Evolutionary conservation across 2,888 invertebrate species (phyloP).

Genomic region (Volucella zonaria): DNA sequence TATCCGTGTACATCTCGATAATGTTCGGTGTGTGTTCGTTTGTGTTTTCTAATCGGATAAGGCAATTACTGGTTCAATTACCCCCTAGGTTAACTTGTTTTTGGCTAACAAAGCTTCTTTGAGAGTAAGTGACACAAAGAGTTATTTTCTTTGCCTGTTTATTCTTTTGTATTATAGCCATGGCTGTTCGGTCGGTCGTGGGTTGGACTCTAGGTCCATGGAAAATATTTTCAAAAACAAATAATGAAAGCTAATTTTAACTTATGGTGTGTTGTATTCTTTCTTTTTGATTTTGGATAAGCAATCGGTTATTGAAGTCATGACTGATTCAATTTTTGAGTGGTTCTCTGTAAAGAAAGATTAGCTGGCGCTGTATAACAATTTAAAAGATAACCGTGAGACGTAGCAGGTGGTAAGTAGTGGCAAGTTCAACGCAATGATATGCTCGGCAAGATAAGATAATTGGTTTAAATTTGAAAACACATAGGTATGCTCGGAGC

Average conservation of each 20-base stretch:
- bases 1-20: slow-evolving; percentile 51
- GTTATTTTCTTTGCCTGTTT: slow-evolving; percentile 3
- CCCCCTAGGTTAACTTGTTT: slow-evolving; percentile 56
- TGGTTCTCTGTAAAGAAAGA: background rate
- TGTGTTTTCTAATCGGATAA: slow-evolving; percentile 61
- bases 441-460: too few species aligned
- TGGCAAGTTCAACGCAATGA: too few species aligned
- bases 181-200: slow-evolving; percentile 10
- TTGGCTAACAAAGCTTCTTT: slow-evolving; percentile 60
- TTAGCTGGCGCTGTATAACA: too few species aligned
- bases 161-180: slow-evolving; percentile 45
- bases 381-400: too few species aligned
- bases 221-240: slow-evolving; percentile 19
- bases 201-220: slow-evolving; percentile 25
- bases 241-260: slow-evolving; percentile 43
- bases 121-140: slow-evolving; percentile 25
- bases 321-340: background rate
- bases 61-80: slow-evolving; percentile 59
- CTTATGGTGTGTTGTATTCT: background rate
- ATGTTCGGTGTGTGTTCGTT: slow-evolving; percentile 66
- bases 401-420: too few species aligned
- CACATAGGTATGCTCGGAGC: too few species aligned
- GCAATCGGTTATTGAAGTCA: background rate
- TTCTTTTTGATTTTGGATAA: slow-evolving; percentile 11
- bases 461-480: too few species aligned